Conservation (phyloP, 2,113 vertebrate species). For the Bagarius yarrelli region DNA sequence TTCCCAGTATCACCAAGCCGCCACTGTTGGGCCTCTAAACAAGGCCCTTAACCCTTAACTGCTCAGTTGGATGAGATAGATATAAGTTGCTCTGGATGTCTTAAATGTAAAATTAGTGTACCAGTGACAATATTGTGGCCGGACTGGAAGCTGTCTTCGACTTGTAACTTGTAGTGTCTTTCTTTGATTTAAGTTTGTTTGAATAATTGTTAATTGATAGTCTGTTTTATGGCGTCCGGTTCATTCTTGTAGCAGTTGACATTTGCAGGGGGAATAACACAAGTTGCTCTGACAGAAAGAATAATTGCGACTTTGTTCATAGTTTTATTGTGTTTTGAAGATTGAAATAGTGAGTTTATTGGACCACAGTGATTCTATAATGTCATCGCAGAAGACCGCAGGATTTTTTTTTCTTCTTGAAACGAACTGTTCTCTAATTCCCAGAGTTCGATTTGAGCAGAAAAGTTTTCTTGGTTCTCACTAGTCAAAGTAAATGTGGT, state of each 20-base stretch:
- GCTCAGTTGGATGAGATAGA: too few species aligned
- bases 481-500: neutral
- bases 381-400: constrained; percentile 48
- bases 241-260: constrained; percentile 22
- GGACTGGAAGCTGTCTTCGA: constrained; percentile 26
- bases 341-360: constrained; percentile 46
- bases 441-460: neutral
- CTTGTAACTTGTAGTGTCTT: constrained; percentile 33
- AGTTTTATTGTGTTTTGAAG: constrained; percentile 44
- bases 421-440: neutral
- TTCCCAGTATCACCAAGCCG: too few species aligned
- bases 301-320: constrained; percentile 38
- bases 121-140: constrained; percentile 41
- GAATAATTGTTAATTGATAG: constrained; percentile 29
- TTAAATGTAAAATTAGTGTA: neutral
- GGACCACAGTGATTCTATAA: constrained; percentile 47
- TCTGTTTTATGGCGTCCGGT: constrained; percentile 23
- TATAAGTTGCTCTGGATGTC: too few species aligned
- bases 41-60: too few species aligned
- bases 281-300: constrained; percentile 34
- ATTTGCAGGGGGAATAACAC: constrained; percentile 37
- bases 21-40: too few species aligned
- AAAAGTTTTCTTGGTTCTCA: constrained; percentile 13
- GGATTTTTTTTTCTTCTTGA: neutral
- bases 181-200: constrained; percentile 17